Base-by-base conservation (phyloP, 1,140 invertebrate genomes). In the Bombus haemorrhoidalis region DNA sequence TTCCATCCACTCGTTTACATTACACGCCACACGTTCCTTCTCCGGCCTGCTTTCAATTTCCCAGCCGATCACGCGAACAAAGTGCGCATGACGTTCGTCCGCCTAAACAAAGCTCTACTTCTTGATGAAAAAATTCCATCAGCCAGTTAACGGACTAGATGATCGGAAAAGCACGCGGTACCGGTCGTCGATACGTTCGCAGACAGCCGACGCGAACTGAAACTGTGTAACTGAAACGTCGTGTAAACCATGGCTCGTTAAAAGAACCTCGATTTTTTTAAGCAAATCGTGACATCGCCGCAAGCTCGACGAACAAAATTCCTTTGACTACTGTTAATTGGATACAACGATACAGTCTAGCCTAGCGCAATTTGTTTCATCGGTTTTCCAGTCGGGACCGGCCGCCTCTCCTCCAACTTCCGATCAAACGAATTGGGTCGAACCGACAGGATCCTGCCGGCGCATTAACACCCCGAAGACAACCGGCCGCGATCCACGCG, bases 241-340 rank as follows among this genome's bases (percentile, higher is more conserved):
- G 43, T 28, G 32, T 28, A 9, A 34, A 57, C 4, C 22, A 18
- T n/a, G 32, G 18, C 39, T 81, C 53, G 53, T 82, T 43, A 82
- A 64, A 75, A 37, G 25, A 12, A 39, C 12, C 18, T 2, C 39
- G 64, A 78, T 71, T 84, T 78, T 53, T 78, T 59, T 43, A 78
- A 78, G 75, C 41, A 83, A 83, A 76, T 76, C 43, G 41, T 64
- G 18, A 15, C 25, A 39, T 10, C 12, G 37, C 12, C 28, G 32
- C 43, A 15, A 32, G 47, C 32, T 34, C 28, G 25, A 18, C 32
- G 57, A 53, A 32, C 32, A 28, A 53, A 32, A 69, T 71, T 18
- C 64, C 82, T 84, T 84, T 78, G 64, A 68, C 64, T 57, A 13
- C 32, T 34, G 82, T 84, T 84, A 78, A 84, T 84, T 84, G 82